phyloP scores from a whole-genome alignment of 1,140 invertebrate genomes.

The Bombus sylvicola region DNA sequence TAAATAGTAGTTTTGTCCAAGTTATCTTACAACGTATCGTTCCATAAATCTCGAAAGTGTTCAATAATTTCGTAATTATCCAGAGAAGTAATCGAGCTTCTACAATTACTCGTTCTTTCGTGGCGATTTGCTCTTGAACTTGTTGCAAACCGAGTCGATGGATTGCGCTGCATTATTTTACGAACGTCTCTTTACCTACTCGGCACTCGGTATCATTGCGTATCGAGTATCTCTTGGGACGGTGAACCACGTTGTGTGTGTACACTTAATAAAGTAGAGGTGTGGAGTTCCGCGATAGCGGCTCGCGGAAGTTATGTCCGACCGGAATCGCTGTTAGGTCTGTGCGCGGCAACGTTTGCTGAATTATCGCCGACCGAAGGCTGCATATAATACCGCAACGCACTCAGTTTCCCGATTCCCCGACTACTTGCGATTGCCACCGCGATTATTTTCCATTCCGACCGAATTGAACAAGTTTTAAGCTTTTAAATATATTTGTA shows the following conservation, averaged over 20 bases:
- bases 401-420: constrained; percentile 47
- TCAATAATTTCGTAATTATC: neutral
- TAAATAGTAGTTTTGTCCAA: no score
- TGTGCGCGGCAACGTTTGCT: constrained; percentile 33
- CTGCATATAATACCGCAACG: constrained; percentile 64
- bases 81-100: constrained; percentile 12
- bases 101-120: neutral
- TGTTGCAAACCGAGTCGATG: neutral
- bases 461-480: neutral
- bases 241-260: constrained; percentile 43
- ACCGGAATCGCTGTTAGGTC: constrained; percentile 48
- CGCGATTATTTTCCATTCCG: neutral
- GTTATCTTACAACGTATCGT: no score
- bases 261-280: constrained; percentile 74
- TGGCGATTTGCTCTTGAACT: neutral
- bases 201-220: neutral
- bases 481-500: neutral
- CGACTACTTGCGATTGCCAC: neutral
- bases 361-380: constrained; percentile 36
- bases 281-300: constrained; percentile 74
- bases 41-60: neutral
- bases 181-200: constrained; percentile 13
- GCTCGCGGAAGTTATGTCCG: constrained; percentile 52
- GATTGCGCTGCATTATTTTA: neutral
- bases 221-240: constrained; percentile 12